A percentile compares a stretch with the other conserved stretches of the same genome.
These are phyloP conservation scores for Scomber scombrus DNA, from an alignment of 2,113 vertebrate species.

Conservation along the genomic window DNA sequence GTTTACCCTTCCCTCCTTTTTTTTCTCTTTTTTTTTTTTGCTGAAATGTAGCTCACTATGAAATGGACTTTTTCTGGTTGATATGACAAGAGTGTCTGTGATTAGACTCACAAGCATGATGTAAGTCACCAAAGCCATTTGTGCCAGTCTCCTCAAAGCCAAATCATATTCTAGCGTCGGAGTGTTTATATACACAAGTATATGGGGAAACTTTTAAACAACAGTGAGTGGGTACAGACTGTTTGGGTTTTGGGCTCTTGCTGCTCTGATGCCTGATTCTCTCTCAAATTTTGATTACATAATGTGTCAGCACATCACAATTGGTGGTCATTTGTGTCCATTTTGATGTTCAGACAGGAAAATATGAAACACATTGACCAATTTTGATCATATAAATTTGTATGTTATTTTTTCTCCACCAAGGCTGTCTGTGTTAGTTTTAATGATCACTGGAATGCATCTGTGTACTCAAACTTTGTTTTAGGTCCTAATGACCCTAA, in stretches of 20 bases:
- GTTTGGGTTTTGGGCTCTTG: slow-evolving; percentile 77
- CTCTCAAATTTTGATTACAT: slow-evolving; percentile 79
- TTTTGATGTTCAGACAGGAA: slow-evolving; percentile 81
- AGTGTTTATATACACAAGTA: slow-evolving; percentile 83
- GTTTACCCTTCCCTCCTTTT: slow-evolving; percentile 79
- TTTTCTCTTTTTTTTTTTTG: slow-evolving; percentile 4
- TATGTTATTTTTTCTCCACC: slow-evolving; percentile 60
- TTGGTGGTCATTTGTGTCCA: slow-evolving; percentile 80
- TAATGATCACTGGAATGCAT: slow-evolving; percentile 61
- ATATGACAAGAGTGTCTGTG: slow-evolving; percentile 83
- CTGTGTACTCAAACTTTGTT: slow-evolving; percentile 54
- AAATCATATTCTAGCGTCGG: slow-evolving; percentile 80
- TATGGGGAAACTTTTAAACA: slow-evolving; percentile 81
- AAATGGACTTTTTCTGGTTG: slow-evolving; percentile 79
- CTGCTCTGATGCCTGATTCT: slow-evolving; percentile 79
- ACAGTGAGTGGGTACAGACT: slow-evolving; percentile 80
- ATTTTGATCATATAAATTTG: slow-evolving; percentile 74
- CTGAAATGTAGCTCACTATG: slow-evolving; percentile 66
- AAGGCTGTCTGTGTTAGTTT: slow-evolving; percentile 70
- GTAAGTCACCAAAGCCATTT: slow-evolving; percentile 82
- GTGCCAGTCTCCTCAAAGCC: slow-evolving; percentile 77
- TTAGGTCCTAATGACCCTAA: slow-evolving; percentile 43
- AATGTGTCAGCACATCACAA: slow-evolving; percentile 81
- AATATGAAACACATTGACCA: slow-evolving; percentile 80
- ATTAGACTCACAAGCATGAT: slow-evolving; percentile 80